Evolutionary conservation across 2,888 invertebrate genomes (phyloP), one percentile per base, ranked within the genome.

Genomic region (Drosophila stalkeri): DNA sequence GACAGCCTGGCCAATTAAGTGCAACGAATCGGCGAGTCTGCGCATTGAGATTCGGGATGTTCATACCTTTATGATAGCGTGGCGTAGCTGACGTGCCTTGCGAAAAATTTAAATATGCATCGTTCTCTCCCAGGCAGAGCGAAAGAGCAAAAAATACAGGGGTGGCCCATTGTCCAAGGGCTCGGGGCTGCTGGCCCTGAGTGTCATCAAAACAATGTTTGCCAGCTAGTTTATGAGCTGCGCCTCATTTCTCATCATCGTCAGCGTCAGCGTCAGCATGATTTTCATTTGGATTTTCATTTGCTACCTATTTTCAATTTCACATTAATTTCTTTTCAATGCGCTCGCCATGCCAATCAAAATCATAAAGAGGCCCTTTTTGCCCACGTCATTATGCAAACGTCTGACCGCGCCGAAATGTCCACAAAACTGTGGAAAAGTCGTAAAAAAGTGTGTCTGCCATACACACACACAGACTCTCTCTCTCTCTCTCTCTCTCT

Each of bases 181-280:
- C 66, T 44, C 43, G 20, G 46, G 52, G 37, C 54, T 55, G 68
- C 77, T 89, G 86, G 69, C 90, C 86, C 90, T 82, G 79, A 90
- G 86, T 88, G 86, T 86, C 86, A 86, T 86, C 86, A 86, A 82
- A 90, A 86, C 86, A 86, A 85, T 87, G 86, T 86, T 86, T 86
- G 81, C 64, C 81, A 72, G 81, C 62, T 87, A 88, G 89, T 87
- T 87, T 87, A 87, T 90, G 90, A 86, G 87, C 80, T 85, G 82
- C 67, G 82, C 64, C 77, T 81, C 80, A 84, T 72, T 39, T 39
- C 37, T 59, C 69, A 18, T 55, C 62, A 43, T 47, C 62, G 18
- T 49, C 39, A 18, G 69, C 65, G 20, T 54, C 62, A 41, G 54
- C 62, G 18, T 43, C 39, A 23, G 70, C 70, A 66, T 46, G 69